Conservation (phyloP, 2,797 vertebrate genomes). For the Adrianichthys oophorus region DNA sequence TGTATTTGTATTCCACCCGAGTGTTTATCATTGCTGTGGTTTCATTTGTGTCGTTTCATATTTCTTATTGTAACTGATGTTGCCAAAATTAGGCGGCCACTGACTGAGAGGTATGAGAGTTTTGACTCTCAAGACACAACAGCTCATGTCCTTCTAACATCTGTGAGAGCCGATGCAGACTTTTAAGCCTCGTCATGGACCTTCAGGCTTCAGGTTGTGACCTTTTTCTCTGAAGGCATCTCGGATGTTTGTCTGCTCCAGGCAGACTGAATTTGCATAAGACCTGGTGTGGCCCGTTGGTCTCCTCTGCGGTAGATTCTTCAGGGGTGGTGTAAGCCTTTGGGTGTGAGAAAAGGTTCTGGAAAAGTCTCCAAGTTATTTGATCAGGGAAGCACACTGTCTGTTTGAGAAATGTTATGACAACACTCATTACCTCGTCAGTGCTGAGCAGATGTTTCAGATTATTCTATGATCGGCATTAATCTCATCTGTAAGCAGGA, state of each 20-base stretch:
- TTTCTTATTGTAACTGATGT: conserved; percentile 23
- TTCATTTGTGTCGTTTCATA: too few species aligned
- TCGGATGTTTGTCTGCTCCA: conserved; percentile 32
- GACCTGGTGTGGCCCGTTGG: conserved; percentile 42
- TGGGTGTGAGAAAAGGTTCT: conserved; percentile 37
- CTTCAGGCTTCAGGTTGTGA: conserved; percentile 34
- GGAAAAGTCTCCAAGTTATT: conserved; percentile 44
- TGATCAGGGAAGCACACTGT: conserved; percentile 58
- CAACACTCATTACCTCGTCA: conserved; percentile 51
- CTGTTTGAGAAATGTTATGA: conserved; percentile 55
- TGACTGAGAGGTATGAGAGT: background rate
- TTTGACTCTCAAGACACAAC: background rate
- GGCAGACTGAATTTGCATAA: conserved; percentile 37
- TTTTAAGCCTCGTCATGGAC: conserved; percentile 9
- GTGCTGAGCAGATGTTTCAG: conserved; percentile 60
- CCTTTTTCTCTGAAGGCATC: conserved; percentile 32
- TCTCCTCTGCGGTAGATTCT: conserved; percentile 52
- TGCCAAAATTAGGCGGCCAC: conserved; percentile 29
- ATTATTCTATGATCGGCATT: conserved; percentile 43
- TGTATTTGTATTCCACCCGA: too few species aligned
- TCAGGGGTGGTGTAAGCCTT: conserved; percentile 46
- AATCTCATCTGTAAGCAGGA: conserved; percentile 45
- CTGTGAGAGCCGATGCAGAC: conserved; percentile 50
- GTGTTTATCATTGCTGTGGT: too few species aligned
- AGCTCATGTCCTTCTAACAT: background rate